A percentile compares a stretch with the other conserved stretches of the same genome.
Conservation (phyloP, 2,888 invertebrate species). For the Clistopyga incitator region DNA sequence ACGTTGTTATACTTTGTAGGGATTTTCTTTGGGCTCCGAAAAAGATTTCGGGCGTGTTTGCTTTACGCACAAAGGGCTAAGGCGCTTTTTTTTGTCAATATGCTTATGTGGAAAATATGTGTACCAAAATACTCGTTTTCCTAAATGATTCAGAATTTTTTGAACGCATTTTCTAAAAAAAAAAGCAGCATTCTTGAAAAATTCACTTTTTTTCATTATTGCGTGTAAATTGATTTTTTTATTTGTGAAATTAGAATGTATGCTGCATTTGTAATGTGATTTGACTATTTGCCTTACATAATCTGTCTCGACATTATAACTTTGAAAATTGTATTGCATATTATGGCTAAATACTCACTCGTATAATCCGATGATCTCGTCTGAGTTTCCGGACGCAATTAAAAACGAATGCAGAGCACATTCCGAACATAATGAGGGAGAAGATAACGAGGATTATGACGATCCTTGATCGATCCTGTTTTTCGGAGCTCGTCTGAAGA, state of each 20-base stretch:
- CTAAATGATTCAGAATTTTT: no score
- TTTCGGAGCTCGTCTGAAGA: constrained; percentile 73
- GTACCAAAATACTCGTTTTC: no score
- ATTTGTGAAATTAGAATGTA: no score
- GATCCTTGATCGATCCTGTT: constrained; percentile 89
- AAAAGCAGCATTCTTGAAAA: no score
- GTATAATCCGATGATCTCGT: constrained; percentile 94
- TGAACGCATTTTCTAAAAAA: no score
- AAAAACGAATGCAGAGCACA: constrained; percentile 95
- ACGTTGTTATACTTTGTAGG: background rate
- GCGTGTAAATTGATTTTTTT: no score
- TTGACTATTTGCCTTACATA: background rate
- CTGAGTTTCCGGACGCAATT: constrained; percentile 94
- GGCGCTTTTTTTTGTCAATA: no score
- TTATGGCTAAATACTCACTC: constrained; percentile 86
- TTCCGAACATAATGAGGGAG: constrained; percentile 93
- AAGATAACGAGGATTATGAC: constrained; percentile 95
- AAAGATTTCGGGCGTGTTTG: no score
- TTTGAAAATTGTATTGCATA: background rate
- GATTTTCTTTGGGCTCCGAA: no score
- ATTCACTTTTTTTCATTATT: no score
- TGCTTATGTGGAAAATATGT: no score
- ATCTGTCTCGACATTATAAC: background rate
- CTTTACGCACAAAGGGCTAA: no score
- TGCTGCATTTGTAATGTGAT: background rate